These are phyloP conservation scores for Sialis lutaria DNA, from an alignment of 2,888 invertebrate species.

Conservation along the genomic window DNA sequence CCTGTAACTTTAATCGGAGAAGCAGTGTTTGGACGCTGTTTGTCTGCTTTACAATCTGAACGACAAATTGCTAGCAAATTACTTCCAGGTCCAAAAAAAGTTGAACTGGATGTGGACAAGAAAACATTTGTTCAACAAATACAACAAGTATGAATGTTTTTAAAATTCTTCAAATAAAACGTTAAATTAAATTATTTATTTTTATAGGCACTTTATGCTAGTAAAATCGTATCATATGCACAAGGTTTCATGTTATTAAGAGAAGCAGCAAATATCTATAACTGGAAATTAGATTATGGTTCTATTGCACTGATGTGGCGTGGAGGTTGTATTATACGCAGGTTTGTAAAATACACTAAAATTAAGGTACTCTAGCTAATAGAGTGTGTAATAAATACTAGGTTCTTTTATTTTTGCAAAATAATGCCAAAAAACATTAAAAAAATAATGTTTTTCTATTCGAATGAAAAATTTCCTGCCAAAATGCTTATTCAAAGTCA, in stretches of 20 bases:
- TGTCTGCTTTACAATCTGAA: slow-evolving; percentile 83
- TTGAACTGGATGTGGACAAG: slow-evolving; percentile 51
- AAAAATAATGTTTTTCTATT: too few species aligned
- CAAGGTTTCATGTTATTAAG: slow-evolving; percentile 94
- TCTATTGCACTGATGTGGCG: slow-evolving; percentile 99
- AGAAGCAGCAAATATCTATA: slow-evolving; percentile 77
- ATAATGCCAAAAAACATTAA: too few species aligned
- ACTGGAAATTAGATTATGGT: slow-evolving; percentile 94
- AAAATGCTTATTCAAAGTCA: too few species aligned
- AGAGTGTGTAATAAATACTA: too few species aligned
- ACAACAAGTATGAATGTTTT: slow-evolving; percentile 29
- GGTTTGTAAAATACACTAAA: slow-evolving; percentile 28
- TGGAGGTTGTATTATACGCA: slow-evolving; percentile 96
- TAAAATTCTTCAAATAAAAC: background rate
- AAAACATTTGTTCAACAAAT: slow-evolving; percentile 69
- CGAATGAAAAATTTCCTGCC: too few species aligned
- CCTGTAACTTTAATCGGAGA: slow-evolving; percentile 98
- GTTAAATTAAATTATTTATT: background rate
- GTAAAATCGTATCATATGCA: slow-evolving; percentile 96
- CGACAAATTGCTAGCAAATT: slow-evolving; percentile 64
- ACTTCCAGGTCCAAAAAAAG: slow-evolving; percentile 46
- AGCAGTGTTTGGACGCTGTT: slow-evolving; percentile 91
- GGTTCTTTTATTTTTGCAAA: too few species aligned
- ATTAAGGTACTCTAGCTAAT: too few species aligned
- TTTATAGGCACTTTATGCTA: slow-evolving; percentile 77